A percentile compares a stretch with the other conserved stretches of the same genome.
Conservation (phyloP, 2,113 vertebrate species). For the Gobiocypris rarus region DNA sequence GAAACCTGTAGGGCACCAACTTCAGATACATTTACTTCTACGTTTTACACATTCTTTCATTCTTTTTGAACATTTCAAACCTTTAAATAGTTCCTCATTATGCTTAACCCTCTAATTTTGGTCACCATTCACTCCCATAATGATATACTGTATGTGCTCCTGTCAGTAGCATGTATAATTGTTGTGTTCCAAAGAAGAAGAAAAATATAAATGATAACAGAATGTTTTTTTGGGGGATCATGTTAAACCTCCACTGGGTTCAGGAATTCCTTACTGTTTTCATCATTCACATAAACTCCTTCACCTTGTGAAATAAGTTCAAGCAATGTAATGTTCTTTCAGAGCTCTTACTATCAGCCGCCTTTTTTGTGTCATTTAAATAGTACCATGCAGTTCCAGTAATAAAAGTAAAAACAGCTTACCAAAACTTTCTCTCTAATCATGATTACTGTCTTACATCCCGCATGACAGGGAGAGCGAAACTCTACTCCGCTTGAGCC, state of each 20-base stretch:
- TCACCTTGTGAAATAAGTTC: neutral
- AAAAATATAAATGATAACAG: neutral
- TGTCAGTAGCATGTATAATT: neutral
- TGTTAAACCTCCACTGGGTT: neutral
- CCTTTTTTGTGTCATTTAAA: neutral
- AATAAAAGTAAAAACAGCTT: constrained; percentile 6
- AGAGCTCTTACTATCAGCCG: neutral
- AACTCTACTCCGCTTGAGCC: constrained; percentile 78
- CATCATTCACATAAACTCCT: neutral
- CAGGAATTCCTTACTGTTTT: neutral
- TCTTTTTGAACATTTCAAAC: neutral
- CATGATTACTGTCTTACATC: constrained; percentile 62
- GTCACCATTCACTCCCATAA: neutral
- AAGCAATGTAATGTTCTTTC: neutral
- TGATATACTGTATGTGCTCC: neutral
- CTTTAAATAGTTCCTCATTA: neutral
- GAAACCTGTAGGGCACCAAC: neutral
- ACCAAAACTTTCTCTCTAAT: constrained; percentile 40
- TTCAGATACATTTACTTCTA: neutral
- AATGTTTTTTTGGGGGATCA: neutral
- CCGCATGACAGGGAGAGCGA: constrained; percentile 82
- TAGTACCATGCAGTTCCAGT: neutral
- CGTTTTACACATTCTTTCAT: neutral
- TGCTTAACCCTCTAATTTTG: neutral
- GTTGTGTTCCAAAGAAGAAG: neutral